Evolutionary conservation across 1,140 invertebrate species (phyloP).

Genomic region (Pogonus chalceus): DNA sequence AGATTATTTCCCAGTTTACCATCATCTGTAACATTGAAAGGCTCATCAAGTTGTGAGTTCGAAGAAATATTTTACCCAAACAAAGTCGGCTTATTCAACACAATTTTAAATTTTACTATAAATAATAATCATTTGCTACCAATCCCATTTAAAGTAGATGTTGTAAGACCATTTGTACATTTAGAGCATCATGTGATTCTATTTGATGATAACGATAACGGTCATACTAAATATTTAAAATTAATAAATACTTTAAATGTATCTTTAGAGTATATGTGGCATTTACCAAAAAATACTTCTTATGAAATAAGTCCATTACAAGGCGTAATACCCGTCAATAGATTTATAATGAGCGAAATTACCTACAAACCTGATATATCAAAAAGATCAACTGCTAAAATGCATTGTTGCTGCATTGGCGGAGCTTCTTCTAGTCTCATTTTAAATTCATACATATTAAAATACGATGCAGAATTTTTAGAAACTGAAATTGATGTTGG

Average conservation of each 20-base stretch:
- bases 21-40: background rate
- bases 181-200: slow-evolving; percentile 14
- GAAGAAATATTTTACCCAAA: slow-evolving; percentile 16
- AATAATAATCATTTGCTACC: background rate
- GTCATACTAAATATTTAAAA: slow-evolving; percentile 9
- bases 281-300: slow-evolving; percentile 10
- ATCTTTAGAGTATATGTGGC: slow-evolving; percentile 18
- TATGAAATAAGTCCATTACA: slow-evolving; percentile 21
- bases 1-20: background rate
- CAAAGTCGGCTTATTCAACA: background rate
- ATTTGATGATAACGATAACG: slow-evolving; percentile 5
- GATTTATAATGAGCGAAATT: slow-evolving; percentile 15
- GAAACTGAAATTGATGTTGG: background rate
- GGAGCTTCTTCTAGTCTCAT: background rate
- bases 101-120: background rate
- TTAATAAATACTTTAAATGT: slow-evolving; percentile 13
- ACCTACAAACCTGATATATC: slow-evolving; percentile 13
- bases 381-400: background rate
- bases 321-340: slow-evolving; percentile 18
- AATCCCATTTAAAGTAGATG: background rate
- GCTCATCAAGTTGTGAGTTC: no score
- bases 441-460: slow-evolving; percentile 6
- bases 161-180: background rate
- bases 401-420: background rate
- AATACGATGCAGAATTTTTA: background rate